These are phyloP conservation scores for Trachops cirrhosus DNA, from an alignment of 2,797 vertebrate species.

Conservation along the genomic window DNA sequence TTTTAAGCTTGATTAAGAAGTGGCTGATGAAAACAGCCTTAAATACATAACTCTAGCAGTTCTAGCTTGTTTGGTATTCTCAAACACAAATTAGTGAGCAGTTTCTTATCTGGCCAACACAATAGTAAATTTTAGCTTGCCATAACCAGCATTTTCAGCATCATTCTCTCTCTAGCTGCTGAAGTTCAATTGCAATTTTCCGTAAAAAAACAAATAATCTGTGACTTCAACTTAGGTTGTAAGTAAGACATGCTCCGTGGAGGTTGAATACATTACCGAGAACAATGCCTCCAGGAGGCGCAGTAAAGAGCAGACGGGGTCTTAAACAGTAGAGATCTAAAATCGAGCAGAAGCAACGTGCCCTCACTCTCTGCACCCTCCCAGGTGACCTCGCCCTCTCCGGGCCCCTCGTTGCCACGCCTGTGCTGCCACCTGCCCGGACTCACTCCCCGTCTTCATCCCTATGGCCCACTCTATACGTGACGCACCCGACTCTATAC, in stretches of 20 bases:
- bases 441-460: background rate
- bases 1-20: background rate
- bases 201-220: background rate
- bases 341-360: background rate
- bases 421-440: background rate
- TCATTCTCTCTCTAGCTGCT: background rate
- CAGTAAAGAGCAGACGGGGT: background rate
- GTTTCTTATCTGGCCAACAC: background rate
- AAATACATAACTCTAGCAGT: background rate
- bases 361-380: background rate
- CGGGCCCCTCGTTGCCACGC: too few relatives aligned
- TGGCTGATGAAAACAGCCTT: background rate
- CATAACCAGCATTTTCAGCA: background rate
- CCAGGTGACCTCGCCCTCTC: background rate
- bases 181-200: background rate
- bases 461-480: background rate
- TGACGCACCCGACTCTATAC: background rate
- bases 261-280: background rate
- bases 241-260: background rate
- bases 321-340: background rate
- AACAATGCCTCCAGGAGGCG: background rate
- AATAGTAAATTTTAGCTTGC: background rate
- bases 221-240: background rate
- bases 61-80: background rate
- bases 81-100: background rate